Evolutionary conservation across 2,888 invertebrate species (phyloP), one percentile per base, ranked within the genome.

Genomic region (Chelonus formosanus): DNA sequence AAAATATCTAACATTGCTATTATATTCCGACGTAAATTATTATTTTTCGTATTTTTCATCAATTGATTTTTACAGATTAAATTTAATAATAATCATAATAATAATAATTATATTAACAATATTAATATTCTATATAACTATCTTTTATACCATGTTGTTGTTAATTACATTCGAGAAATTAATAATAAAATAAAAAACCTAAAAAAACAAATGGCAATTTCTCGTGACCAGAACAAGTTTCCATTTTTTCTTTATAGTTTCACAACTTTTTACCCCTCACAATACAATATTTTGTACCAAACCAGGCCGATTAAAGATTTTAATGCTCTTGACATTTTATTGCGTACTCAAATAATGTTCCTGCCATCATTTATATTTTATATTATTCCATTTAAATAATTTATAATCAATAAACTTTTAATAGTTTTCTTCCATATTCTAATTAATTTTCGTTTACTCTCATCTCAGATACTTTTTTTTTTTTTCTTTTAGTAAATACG

Each of bases 141-240:
- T 20, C 44, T 57, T 57, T 57, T 36, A 69, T 55, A 36, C 31
- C 45, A 54, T 69, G 73, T 76, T 74, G 75, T 73, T 64, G 71
- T 67, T 75, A 75, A 75, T 77, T 75, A 74, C 74, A 76, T 73
- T 74, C n/a, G 45, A 31, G 32, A 65, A 62, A 65, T 62, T 54
- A 67, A 45, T 64, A 59, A 70, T 75, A 72, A 69, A 69, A 72
- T 67, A 63, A 57, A 54, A 65, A 73, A 71, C 70, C 65, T 60
- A 68, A 59, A 63, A 57, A 58, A 69, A 64, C 74, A 81, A 82
- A 82, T 82, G 82, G 82, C 82, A 82, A 82, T 82, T 82, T 82
- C 79, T 81, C 79, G 79, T 82, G 82, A 82, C 82, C 82, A 82
- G 82, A 82, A 82, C 81, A 78, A 78, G 82, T 82, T 82, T 78